Conservation (phyloP, 2,113 vertebrate genomes). For the Leptobrachium leishanense region DNA sequence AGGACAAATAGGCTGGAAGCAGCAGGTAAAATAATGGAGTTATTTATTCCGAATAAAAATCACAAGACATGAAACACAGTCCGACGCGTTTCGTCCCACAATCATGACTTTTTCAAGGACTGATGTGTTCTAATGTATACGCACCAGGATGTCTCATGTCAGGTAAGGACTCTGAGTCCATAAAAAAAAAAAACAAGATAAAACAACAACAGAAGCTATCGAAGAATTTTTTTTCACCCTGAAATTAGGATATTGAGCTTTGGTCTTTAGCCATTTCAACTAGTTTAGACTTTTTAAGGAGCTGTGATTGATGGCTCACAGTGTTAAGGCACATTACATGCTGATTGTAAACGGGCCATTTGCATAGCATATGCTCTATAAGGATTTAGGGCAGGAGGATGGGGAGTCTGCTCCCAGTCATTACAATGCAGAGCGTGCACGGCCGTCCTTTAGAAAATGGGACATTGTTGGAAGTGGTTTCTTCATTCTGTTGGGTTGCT, state of each 20-base stretch:
- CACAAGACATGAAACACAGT: too few species aligned
- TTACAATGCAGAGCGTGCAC: background rate
- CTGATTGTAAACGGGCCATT: background rate
- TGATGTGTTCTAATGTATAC: too few species aligned
- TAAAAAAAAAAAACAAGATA: too few species aligned
- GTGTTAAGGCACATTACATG: background rate
- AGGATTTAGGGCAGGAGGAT: background rate
- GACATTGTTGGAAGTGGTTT: background rate
- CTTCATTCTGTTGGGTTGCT: background rate
- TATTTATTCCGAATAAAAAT: too few species aligned
- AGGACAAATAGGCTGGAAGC: too few species aligned
- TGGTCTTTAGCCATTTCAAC: background rate
- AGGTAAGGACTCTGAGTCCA: too few species aligned
- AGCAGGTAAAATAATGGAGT: too few species aligned
- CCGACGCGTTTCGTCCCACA: too few species aligned
- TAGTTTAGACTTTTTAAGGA: background rate
- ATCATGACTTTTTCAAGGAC: too few species aligned
- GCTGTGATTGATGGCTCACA: background rate
- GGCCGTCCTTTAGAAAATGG: background rate
- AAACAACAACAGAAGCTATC: too few species aligned
- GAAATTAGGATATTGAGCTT: background rate
- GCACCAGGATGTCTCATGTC: too few species aligned
- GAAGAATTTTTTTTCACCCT: background rate
- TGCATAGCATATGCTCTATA: background rate
- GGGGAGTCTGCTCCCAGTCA: background rate